Evolutionary conservation across 2,797 vertebrate genomes (phyloP).

Genomic region (Taeniopygia guttata): DNA sequence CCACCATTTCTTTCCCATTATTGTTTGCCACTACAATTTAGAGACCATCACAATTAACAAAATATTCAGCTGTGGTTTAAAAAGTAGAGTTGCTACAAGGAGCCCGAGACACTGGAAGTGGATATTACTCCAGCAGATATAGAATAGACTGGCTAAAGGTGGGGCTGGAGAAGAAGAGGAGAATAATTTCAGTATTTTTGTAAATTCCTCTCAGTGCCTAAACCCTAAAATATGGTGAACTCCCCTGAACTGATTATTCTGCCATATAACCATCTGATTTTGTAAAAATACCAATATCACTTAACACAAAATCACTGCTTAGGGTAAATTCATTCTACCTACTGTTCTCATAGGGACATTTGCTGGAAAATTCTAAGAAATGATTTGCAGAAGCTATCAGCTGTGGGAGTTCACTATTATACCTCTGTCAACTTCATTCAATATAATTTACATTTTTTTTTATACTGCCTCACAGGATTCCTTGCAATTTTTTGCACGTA

Average conservation of each 20-base stretch:
- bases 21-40: slow-evolving; percentile 1
- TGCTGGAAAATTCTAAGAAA: slow-evolving; percentile 76
- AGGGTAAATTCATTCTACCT: slow-evolving; percentile 71
- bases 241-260: slow-evolving; percentile 63
- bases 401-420: slow-evolving; percentile 77
- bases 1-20: not conserved
- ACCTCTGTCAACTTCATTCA: slow-evolving; percentile 77
- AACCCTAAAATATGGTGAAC: slow-evolving; percentile 58
- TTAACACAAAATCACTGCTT: slow-evolving; percentile 72
- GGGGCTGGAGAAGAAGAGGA: not conserved
- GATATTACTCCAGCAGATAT: not conserved
- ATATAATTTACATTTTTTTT: slow-evolving; percentile 76
- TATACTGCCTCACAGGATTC: slow-evolving; percentile 72
- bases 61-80: not conserved
- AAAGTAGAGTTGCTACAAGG: slow-evolving; percentile 38
- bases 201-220: slow-evolving; percentile 38
- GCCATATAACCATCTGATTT: slow-evolving; percentile 60
- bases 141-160: slow-evolving; percentile 19
- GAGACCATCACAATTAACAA: not conserved
- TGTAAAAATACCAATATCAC: slow-evolving; percentile 66
- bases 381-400: slow-evolving; percentile 74
- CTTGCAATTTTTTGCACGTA: slow-evolving; percentile 74
- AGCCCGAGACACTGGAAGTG: not conserved
- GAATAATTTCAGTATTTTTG: slow-evolving; percentile 10
- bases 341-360: slow-evolving; percentile 72